Evolutionary conservation across 2,113 vertebrate species (phyloP).

Genomic region (Oryzias melastigma): DNA sequence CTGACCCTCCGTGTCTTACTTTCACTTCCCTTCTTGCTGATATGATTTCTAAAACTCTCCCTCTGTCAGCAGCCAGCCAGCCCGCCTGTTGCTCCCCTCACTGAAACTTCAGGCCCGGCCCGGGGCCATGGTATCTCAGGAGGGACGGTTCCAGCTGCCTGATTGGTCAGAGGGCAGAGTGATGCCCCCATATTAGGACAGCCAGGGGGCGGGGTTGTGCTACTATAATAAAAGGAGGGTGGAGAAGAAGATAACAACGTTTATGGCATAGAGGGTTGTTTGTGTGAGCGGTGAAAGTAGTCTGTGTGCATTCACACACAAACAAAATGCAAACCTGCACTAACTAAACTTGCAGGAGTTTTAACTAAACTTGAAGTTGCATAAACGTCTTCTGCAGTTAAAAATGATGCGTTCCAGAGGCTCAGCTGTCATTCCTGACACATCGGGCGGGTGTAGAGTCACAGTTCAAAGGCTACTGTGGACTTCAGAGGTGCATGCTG

Average conservation of each 20-base stretch:
- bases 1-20: slow-evolving; percentile 15
- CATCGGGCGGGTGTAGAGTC: background rate
- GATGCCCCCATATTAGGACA: slow-evolving; percentile 73
- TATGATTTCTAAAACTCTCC: slow-evolving; percentile 1
- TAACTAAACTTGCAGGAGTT: background rate
- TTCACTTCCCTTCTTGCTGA: slow-evolving; percentile 23
- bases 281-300: slow-evolving; percentile 4
- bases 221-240: slow-evolving; percentile 31
- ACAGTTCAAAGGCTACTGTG: slow-evolving; percentile 21
- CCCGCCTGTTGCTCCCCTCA: slow-evolving; percentile 66
- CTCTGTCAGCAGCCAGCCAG: slow-evolving; percentile 36
- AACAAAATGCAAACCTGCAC: background rate
- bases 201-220: slow-evolving; percentile 34
- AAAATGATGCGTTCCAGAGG: background rate
- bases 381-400: background rate
- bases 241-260: slow-evolving; percentile 51
- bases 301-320: background rate
- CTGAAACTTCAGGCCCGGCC: slow-evolving; percentile 63
- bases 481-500: background rate
- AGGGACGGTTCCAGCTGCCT: slow-evolving; percentile 31
- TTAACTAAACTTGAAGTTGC: too few species aligned
- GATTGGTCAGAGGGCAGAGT: slow-evolving; percentile 66
- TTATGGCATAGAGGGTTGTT: slow-evolving; percentile 26
- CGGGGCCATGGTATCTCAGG: slow-evolving; percentile 57
- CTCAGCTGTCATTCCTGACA: background rate